A percentile compares a stretch with the other conserved stretches of the same genome.
These are phyloP conservation scores for Mylabris sibirica DNA, from an alignment of 2,888 invertebrate species.

Conservation along the genomic window DNA sequence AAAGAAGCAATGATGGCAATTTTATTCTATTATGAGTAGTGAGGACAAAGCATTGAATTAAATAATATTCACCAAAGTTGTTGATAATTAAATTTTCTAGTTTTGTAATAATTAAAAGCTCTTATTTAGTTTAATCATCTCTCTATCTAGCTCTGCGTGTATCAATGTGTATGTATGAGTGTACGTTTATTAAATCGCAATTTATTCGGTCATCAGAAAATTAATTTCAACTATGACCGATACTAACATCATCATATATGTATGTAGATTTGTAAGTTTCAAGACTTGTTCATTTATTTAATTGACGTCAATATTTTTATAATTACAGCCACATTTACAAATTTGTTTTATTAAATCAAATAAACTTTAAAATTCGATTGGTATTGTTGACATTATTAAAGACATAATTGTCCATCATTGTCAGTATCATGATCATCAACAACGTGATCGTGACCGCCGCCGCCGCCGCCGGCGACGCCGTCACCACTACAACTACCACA, in stretches of 20 bases:
- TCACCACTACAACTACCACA: slow-evolving; percentile 36
- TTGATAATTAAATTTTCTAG: neutral
- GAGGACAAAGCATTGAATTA: neutral
- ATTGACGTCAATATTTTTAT: no score
- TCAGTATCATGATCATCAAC: slow-evolving; percentile 23
- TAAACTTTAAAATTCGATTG: slow-evolving; percentile 41
- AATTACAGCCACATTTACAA: no score
- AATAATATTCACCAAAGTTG: neutral
- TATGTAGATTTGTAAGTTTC: no score
- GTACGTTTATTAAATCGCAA: no score
- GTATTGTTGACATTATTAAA: slow-evolving; percentile 39
- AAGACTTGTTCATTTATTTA: no score
- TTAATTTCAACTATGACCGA: neutral
- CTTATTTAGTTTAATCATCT: neutral
- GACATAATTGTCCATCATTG: slow-evolving; percentile 42
- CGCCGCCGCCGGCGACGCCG: slow-evolving; percentile 33
- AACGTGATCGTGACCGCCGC: slow-evolving; percentile 36
- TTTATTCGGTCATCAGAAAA: neutral
- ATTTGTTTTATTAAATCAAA: slow-evolving; percentile 47
- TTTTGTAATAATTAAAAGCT: neutral
- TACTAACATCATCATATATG: neutral
- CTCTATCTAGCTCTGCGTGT: neutral
- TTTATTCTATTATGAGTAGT: neutral
- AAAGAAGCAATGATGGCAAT: neutral
- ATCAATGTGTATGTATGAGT: neutral